Conservation (phyloP, 2,797 vertebrate genomes). For the Spinus olivaceus region DNA sequence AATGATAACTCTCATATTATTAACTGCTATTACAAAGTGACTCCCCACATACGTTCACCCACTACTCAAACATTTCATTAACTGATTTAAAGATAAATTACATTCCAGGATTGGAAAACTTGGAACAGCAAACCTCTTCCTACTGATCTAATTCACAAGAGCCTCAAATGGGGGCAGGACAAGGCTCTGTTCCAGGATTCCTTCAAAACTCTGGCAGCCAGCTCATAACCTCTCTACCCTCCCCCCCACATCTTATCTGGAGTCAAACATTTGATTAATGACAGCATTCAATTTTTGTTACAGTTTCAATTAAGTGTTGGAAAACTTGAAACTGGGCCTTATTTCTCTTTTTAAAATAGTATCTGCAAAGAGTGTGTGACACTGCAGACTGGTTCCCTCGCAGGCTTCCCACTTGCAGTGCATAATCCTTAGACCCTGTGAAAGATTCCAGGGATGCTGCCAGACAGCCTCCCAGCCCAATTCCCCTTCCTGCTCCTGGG, state of each 20-base stretch:
- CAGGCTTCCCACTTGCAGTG: background rate
- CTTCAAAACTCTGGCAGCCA: background rate
- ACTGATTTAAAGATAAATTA: background rate
- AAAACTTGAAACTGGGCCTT: background rate
- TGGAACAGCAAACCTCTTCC: background rate
- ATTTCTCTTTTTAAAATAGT: background rate
- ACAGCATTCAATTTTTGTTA: background rate
- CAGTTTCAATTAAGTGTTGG: background rate
- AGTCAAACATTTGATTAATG: background rate
- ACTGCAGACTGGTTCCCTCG: background rate
- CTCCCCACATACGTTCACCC: background rate
- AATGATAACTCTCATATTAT: background rate
- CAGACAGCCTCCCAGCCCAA: background rate
- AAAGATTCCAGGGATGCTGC: background rate
- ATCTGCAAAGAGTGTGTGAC: background rate
- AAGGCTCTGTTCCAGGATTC: background rate
- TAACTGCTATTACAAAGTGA: background rate
- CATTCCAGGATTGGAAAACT: background rate
- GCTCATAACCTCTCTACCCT: background rate
- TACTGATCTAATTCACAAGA: background rate
- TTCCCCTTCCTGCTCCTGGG: background rate
- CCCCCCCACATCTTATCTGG: background rate
- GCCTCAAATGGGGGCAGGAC: background rate
- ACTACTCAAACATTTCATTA: background rate
- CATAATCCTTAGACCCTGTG: background rate